These are phyloP conservation scores for Himalopsyche japonica DNA, from an alignment of 2,888 invertebrate species.

Conservation along the genomic window DNA sequence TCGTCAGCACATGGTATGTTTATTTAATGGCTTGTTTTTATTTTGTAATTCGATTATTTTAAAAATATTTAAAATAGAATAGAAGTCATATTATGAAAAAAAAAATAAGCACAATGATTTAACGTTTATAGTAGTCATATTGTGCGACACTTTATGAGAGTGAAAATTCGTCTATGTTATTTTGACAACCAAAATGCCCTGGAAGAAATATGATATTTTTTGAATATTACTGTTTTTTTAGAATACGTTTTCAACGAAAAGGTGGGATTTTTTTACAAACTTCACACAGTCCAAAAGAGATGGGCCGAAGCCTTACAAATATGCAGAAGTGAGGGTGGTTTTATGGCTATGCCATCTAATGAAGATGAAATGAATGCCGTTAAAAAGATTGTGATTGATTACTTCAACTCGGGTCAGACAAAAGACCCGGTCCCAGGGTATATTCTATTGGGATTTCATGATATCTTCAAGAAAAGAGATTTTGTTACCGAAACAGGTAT, in stretches of 20 bases:
- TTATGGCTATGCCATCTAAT: neutral
- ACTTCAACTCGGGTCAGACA: neutral
- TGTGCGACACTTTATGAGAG: too few relatives aligned
- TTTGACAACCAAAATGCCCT: too few relatives aligned
- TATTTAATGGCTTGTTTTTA: too few relatives aligned
- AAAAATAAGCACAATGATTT: too few relatives aligned
- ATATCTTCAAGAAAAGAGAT: neutral
- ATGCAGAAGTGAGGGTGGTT: slow-evolving; percentile 3
- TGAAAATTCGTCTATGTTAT: too few relatives aligned
- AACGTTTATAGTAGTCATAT: too few relatives aligned
- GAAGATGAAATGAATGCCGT: neutral
- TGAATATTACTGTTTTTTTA: too few relatives aligned
- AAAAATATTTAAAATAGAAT: too few relatives aligned
- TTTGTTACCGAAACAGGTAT: neutral
- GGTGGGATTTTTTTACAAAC: slow-evolving; percentile 2
- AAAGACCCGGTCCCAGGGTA: neutral
- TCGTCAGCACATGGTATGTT: too few relatives aligned
- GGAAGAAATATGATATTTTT: too few relatives aligned
- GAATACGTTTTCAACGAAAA: neutral
- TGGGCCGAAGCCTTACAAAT: slow-evolving; percentile 1
- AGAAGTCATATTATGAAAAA: too few relatives aligned
- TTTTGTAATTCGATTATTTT: too few relatives aligned
- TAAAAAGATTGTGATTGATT: neutral
- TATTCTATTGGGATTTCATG: neutral
- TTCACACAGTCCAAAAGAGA: neutral